phyloP scores from a whole-genome alignment of 2,888 invertebrate species.

The Torymus tubicola region DNA sequence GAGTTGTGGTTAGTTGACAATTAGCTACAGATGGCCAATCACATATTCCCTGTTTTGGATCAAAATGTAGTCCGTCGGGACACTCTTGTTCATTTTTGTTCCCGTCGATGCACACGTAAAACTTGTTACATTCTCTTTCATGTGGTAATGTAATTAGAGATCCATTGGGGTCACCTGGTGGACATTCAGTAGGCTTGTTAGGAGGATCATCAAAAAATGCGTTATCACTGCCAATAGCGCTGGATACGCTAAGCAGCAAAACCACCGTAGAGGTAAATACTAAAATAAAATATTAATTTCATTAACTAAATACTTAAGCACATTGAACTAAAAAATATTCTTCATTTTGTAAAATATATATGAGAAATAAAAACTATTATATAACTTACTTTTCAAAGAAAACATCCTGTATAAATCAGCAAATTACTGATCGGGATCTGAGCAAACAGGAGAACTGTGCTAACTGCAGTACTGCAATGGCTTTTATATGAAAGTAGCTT shows the following conservation, averaged over 20 bases:
- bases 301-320: background rate
- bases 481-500: conserved; percentile 49
- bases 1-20: conserved; percentile 6
- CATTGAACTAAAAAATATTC: background rate
- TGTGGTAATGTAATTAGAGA: conserved; percentile 33
- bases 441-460: conserved; percentile 36
- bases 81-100: conserved; percentile 27
- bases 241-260: conserved; percentile 16
- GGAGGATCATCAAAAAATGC: background rate
- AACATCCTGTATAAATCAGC: background rate
- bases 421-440: conserved; percentile 8
- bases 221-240: background rate
- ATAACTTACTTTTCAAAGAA: conserved; percentile 42
- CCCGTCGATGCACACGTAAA: conserved; percentile 38
- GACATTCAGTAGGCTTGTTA: background rate
- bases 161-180: background rate
- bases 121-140: conserved; percentile 49
- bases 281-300: conserved; percentile 11
- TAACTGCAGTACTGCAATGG: background rate
- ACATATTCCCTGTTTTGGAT: conserved; percentile 21
- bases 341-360: no score
- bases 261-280: background rate
- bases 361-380: background rate
- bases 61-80: conserved; percentile 19
- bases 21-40: conserved; percentile 10